phyloP scores from a whole-genome alignment of 2,797 vertebrate species.

The Hephaestus fuliginosus region DNA sequence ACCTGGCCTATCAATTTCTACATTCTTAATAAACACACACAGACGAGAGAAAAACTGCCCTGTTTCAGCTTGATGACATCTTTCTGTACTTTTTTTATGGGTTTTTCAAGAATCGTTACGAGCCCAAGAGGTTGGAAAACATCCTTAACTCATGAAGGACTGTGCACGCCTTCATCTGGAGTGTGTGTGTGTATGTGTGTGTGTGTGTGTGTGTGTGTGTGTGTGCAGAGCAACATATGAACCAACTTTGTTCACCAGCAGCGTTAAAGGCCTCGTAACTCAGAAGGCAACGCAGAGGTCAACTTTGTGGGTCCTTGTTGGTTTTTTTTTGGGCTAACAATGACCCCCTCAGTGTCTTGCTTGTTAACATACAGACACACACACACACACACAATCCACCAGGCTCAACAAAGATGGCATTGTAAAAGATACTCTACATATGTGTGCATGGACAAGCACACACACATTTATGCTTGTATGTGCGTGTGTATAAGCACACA shows the following conservation, averaged over 20 bases:
- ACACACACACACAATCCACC: constrained; percentile 53
- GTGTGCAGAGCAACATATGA: constrained; percentile 27
- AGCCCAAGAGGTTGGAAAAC: constrained; percentile 6
- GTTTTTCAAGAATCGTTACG: not conserved
- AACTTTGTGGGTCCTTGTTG: constrained; percentile 62
- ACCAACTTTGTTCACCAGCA: constrained; percentile 52
- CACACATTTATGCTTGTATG: constrained; percentile 14
- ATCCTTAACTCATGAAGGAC: constrained; percentile 11
- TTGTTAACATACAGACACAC: constrained; percentile 67
- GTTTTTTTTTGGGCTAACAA: constrained; percentile 68
- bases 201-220: constrained; percentile 14
- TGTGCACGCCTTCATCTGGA: constrained; percentile 1
- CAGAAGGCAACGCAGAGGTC: constrained; percentile 72
- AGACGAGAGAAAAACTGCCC: not conserved
- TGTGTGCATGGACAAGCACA: constrained; percentile 27
- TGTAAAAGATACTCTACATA: constrained; percentile 63
- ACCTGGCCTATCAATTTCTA: constrained; percentile 32
- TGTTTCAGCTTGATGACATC: not conserved
- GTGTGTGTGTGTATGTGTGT: constrained; percentile 1
- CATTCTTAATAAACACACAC: constrained; percentile 19
- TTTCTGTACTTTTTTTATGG: accelerated
- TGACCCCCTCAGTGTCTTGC: constrained; percentile 71
- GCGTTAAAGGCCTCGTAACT: constrained; percentile 51
- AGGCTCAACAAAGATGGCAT: constrained; percentile 76
- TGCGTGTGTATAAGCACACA: constrained; percentile 43